Percentiles rank a stretch among this genome's conserved stretches.
Conservation (phyloP, 2,797 vertebrate species). For the Pteronotus mesoamericanus region DNA sequence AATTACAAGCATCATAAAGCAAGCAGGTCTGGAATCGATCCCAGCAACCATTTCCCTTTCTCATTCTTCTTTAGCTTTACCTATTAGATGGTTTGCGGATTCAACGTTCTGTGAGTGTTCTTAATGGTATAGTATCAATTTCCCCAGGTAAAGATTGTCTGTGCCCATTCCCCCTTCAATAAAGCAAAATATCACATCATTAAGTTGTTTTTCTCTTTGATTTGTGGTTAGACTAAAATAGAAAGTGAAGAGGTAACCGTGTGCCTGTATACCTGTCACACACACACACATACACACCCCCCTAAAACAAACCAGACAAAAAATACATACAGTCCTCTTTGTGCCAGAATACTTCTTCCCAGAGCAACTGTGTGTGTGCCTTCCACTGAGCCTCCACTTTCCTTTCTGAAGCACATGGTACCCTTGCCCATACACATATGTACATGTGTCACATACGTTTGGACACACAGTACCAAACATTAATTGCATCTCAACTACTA, state of each 20-base stretch:
- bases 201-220: conserved; percentile 60
- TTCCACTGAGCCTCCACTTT: background rate
- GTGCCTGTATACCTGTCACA: background rate
- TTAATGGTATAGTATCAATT: conserved; percentile 67
- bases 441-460: background rate
- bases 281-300: background rate
- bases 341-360: background rate
- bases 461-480: background rate
- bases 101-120: conserved; percentile 48
- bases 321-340: background rate
- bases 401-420: background rate
- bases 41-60: conserved; percentile 40
- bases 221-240: conserved; percentile 43
- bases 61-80: conserved; percentile 58
- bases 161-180: background rate
- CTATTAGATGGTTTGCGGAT: conserved; percentile 49
- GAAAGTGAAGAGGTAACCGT: background rate
- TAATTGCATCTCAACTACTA: background rate
- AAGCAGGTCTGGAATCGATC: conserved; percentile 71
- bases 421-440: no score
- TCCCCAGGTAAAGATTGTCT: conserved; percentile 50
- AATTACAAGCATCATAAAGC: conserved; percentile 78
- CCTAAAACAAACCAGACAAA: background rate
- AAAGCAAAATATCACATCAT: conserved; percentile 58
- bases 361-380: background rate